Evolutionary conservation across 2,797 vertebrate genomes (phyloP).

Genomic region (Syngnathus rostellatus): DNA sequence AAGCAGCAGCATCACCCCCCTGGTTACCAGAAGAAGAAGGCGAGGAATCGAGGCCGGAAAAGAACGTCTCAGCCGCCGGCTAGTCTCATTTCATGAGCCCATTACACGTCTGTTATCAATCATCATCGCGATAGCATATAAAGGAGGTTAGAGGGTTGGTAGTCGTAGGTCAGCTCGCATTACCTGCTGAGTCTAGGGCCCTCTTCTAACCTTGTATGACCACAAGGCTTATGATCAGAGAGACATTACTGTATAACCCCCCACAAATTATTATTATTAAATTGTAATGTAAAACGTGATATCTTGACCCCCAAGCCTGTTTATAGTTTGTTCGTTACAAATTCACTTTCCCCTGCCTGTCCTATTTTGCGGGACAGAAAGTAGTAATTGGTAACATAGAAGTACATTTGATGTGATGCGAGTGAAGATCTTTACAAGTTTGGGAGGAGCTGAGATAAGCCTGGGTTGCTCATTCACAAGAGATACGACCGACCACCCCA

Average conservation of each 20-base stretch:
- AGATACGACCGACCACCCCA: too few species aligned
- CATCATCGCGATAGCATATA: not conserved
- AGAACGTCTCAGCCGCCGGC: not conserved
- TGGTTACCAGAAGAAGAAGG: not conserved
- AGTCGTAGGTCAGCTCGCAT: not conserved
- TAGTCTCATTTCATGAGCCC: constrained; percentile 1
- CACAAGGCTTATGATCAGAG: not conserved
- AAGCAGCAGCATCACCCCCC: not conserved
- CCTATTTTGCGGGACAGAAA: too few species aligned
- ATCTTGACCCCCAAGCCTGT: too few species aligned
- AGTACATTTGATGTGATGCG: too few species aligned
- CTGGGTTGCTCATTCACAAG: too few species aligned
- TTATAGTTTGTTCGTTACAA: too few species aligned
- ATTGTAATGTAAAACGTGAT: not conserved
- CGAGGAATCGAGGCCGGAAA: not conserved
- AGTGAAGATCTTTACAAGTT: too few species aligned
- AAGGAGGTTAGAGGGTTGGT: not conserved
- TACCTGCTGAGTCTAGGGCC: not conserved
- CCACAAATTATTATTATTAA: not conserved
- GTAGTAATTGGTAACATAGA: too few species aligned
- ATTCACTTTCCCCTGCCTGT: too few species aligned
- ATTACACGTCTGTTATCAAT: not conserved
- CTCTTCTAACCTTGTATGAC: not conserved
- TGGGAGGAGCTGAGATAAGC: too few species aligned
- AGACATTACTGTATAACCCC: not conserved